Conservation (phyloP, 1,140 invertebrate genomes). For the Pemphigus obesinymphae region DNA sequence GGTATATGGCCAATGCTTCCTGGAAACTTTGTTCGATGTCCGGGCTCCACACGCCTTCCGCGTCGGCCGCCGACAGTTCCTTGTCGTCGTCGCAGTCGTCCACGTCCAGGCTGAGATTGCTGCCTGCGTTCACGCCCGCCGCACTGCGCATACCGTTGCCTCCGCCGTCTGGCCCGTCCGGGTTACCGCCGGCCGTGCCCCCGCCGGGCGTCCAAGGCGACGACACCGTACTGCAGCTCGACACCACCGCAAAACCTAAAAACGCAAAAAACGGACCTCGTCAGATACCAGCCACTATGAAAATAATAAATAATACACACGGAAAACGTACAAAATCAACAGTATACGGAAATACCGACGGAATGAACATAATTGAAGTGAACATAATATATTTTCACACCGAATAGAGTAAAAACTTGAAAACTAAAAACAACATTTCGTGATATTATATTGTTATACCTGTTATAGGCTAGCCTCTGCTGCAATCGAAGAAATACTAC, state of each 20-base stretch:
- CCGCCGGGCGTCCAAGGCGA: slow-evolving; percentile 67
- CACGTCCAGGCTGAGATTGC: slow-evolving; percentile 66
- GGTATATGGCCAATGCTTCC: slow-evolving; percentile 98
- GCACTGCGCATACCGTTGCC: slow-evolving; percentile 51
- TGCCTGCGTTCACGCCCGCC: slow-evolving; percentile 55
- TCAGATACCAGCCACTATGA: no score
- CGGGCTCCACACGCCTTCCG: slow-evolving; percentile 98
- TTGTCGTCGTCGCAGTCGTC: slow-evolving; percentile 81
- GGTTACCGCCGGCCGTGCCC: slow-evolving; percentile 60
- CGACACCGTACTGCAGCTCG: slow-evolving; percentile 70
- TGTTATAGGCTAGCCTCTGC: no score
- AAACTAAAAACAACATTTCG: no score
- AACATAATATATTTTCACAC: no score
- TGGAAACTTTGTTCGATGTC: slow-evolving; percentile 99
- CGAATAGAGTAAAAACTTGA: no score
- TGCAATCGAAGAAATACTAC: no score
- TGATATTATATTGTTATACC: no score
- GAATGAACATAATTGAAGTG: no score
- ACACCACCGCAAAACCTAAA: slow-evolving; percentile 65
- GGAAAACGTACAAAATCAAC: no score
- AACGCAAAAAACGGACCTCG: background rate
- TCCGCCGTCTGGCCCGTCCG: slow-evolving; percentile 57
- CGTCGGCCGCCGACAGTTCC: slow-evolving; percentile 86
- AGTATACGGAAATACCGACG: no score
- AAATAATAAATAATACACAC: background rate